phyloP scores from a whole-genome alignment of 2,113 vertebrate genomes.

The Manacus vitellinus region DNA sequence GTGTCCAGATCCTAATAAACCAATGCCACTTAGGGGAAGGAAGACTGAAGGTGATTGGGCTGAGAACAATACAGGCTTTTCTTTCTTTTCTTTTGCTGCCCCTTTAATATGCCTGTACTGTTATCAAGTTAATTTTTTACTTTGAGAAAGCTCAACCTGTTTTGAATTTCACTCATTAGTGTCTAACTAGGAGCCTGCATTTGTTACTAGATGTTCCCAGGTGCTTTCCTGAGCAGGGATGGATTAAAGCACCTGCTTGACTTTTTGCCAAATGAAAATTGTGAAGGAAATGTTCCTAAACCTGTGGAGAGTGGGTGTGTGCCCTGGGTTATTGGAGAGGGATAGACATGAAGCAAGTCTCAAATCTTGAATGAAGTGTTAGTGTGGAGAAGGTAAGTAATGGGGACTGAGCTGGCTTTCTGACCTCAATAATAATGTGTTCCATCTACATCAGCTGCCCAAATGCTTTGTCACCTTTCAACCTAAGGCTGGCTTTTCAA shows the following conservation, averaged over 20 bases:
- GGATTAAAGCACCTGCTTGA: not conserved
- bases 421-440: not conserved
- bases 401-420: not conserved
- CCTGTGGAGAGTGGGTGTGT: accelerated
- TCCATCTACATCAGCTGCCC: not conserved
- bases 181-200: not conserved
- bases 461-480: conserved; percentile 12
- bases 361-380: not conserved
- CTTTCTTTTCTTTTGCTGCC: not conserved
- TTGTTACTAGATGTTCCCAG: not conserved
- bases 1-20: not conserved
- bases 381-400: not conserved
- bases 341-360: not conserved
- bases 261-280: not conserved
- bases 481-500: not conserved
- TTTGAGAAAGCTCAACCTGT: not conserved
- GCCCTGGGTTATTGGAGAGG: not conserved
- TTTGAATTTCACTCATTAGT: not conserved
- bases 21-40: not conserved
- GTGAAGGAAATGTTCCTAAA: not conserved
- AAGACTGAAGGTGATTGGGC: not conserved
- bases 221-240: not conserved
- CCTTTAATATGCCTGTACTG: not conserved
- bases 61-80: not conserved
- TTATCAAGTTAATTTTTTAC: not conserved